Base-by-base conservation (phyloP, 2,888 invertebrate genomes). In the Tromatobia lineatoria region DNA sequence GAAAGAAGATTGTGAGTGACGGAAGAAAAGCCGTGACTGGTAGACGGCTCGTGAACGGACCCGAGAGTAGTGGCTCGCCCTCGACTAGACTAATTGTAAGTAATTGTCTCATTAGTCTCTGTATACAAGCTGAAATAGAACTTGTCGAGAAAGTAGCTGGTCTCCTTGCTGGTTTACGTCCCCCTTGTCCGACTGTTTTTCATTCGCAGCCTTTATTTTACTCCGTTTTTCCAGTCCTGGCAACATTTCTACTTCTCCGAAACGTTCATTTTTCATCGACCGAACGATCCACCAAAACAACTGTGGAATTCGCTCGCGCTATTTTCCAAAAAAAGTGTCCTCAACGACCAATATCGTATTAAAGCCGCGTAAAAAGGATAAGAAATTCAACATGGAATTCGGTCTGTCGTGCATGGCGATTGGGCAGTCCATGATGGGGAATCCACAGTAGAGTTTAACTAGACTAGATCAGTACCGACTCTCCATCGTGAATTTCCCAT, bases 21-120 rank as follows among this genome's bases (percentile, higher is more conserved):
- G 74, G 47, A 38, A 67, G 52, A 61, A 54, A 50, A 75, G 52
- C 45, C 54, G 71, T 70, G 64, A 71, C 75, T 54, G 70, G 61
- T 29, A 69, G 70, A 70, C 66, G 45, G 50, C 29, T 50, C 34
- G 38, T 45, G 52, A 66, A 83, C 70, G 54, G 67, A 69, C 71
- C 42, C 18, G 57, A 54, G 79, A 74, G 64, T 79, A 23, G 47
- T 50, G 42, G 54, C 66, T 82, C 54, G 74, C 61, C 64, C 74
- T 66, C 73, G 69, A 74, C 75, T 73, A 50, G 74, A 71, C 84
- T 83, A 87, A 87, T 85, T 86, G 82, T 85, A 70, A 82, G 77
- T 85, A 87, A 86, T 85, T 78, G 83, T 82, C 82, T 87, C 85
- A 79, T 87, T 82, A 85, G 80, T 70, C 75, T 78, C 52, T 20